Evolutionary conservation across 1,140 invertebrate species (phyloP).

Genomic region (Triops longicaudatus): DNA sequence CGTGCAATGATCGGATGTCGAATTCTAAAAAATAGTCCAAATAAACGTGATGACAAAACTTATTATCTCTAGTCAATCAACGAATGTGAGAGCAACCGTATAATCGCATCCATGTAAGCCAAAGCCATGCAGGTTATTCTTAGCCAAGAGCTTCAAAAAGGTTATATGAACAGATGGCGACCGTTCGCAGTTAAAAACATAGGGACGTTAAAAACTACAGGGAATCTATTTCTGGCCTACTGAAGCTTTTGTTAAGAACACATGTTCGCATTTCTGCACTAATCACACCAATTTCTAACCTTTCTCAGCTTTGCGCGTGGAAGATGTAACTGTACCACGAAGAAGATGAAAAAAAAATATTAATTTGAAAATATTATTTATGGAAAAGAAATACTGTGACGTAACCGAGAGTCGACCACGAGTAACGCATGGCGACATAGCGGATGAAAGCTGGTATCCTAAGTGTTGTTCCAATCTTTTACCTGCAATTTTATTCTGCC

Average conservation of each 20-base stretch:
- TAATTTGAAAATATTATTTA: neutral
- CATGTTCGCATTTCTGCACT: neutral
- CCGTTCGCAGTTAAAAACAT: neutral
- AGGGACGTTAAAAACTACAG: neutral
- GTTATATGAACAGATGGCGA: neutral
- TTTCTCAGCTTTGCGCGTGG: neutral
- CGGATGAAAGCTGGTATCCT: neutral
- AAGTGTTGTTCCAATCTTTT: neutral
- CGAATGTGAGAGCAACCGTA: too few relatives aligned
- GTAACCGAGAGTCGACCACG: neutral
- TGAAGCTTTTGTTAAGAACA: neutral
- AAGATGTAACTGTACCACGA: neutral
- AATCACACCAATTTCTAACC: neutral
- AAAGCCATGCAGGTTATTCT: neutral
- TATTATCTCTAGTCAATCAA: too few relatives aligned
- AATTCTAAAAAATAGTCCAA: slow-evolving; percentile 31
- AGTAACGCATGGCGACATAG: neutral
- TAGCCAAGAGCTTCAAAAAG: neutral
- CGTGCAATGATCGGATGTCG: slow-evolving; percentile 35
- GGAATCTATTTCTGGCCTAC: neutral
- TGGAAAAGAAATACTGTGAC: neutral
- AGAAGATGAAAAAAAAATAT: neutral
- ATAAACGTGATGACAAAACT: neutral
- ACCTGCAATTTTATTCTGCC: neutral
- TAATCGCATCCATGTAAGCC: neutral